Base-by-base conservation (phyloP, 2,888 invertebrate species). In the Coenonympha arcania region DNA sequence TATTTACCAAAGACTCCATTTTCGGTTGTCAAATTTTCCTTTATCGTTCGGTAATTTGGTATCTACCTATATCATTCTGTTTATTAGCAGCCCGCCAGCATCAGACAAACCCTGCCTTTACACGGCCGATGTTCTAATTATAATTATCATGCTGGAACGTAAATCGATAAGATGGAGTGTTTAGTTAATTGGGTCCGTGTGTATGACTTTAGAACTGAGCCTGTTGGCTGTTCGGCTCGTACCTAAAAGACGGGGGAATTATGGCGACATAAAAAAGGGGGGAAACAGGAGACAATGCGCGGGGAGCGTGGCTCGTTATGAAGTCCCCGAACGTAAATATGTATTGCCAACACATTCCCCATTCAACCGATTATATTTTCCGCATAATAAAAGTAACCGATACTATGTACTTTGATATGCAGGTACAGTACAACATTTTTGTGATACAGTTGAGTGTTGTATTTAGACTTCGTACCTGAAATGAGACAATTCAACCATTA, bases 171-270 rank as follows among this genome's bases (percentile, higher is more conserved):
- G 31, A 16, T 33, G 31, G 16, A 16, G 15, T 8, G 4, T 15
- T n/a, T n/a, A n/a, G n/a, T 24, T 6, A 39, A 13, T 39, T 22
- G 24, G 24, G 15, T 11, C 13, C 15, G 22, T 39, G 15, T 24
- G 24, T 39, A 39, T 11, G 22, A 11, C 22, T 24, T 22, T 16
- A 24, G 15, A 73, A 71, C 67, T 63, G 66, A 64, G 63, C 57
- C 66, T 64, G 64, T 66, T 65, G 60, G 56, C 66, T 64, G 64
- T 66, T 65, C 61, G 56, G 62, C 66, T 54, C 58, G 53, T 15
- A 39, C 39, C 39, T 55, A 71, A 54, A 71, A 68, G 66, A 66
- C 30, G 59, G 63, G 54, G 68, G 66, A 68, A 72, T 73, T 70
- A 70, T 69, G 69, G 65, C 63, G 62, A 69, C 68, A 71, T 71